Evolutionary conservation across 2,113 vertebrate species (phyloP).

Genomic region (Cathartes aura): DNA sequence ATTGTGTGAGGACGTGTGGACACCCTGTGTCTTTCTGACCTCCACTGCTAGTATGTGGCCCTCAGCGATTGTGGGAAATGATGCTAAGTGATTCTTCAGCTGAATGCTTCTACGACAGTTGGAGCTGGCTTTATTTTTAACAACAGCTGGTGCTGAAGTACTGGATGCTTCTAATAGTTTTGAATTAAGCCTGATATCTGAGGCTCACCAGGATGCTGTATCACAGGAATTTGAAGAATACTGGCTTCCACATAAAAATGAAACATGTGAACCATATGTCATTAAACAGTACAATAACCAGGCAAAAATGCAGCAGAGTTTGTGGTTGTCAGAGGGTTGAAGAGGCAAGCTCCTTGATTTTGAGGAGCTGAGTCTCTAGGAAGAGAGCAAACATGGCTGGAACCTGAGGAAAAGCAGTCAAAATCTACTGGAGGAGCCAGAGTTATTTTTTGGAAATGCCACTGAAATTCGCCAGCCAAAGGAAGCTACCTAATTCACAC

Average conservation of each 20-base stretch:
- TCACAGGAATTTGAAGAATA: constrained; percentile 6
- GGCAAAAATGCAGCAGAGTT: not conserved
- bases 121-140: not conserved
- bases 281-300: not conserved
- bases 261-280: not conserved
- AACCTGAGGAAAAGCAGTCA: not conserved
- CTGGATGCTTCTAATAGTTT: not conserved
- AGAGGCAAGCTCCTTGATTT: not conserved
- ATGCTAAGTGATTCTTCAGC: not conserved
- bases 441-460: not conserved
- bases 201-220: not conserved
- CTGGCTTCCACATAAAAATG: not conserved
- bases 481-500: not conserved
- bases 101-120: not conserved
- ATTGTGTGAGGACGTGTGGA: not conserved
- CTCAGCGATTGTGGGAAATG: not conserved
- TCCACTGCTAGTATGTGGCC: not conserved
- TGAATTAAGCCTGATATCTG: not conserved
- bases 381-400: not conserved
- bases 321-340: not conserved
- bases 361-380: not conserved
- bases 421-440: not conserved
- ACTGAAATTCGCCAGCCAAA: not conserved
- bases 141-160: not conserved
- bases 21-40: not conserved